Conservation (phyloP, 1,140 invertebrate genomes). For the Trissolcus basalis region DNA sequence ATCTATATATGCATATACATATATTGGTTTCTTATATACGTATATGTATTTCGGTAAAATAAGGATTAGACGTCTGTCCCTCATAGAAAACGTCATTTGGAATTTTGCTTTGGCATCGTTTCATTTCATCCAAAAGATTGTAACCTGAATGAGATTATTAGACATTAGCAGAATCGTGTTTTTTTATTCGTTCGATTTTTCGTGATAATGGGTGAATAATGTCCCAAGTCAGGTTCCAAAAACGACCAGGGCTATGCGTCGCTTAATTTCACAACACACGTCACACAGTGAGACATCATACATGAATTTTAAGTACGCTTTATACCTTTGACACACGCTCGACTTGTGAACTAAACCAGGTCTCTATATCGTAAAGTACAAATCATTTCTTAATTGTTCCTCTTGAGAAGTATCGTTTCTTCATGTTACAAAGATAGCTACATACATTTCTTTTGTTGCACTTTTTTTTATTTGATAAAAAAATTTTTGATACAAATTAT, state of each 20-base stretch:
- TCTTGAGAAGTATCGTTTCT: neutral
- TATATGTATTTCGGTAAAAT: constrained; percentile 71
- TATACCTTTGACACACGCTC: neutral
- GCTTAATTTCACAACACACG: constrained; percentile 16
- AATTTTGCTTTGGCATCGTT: constrained; percentile 16
- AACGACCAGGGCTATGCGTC: constrained; percentile 30
- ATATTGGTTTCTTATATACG: constrained; percentile 65
- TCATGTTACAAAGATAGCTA: no score
- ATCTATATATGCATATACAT: constrained; percentile 69
- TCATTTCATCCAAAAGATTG: no score
- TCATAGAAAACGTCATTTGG: constrained; percentile 15
- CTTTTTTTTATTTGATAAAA: no score
- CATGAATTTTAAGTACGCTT: constrained; percentile 12
- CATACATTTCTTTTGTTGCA: no score
- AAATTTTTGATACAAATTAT: no score
- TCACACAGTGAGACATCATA: constrained; percentile 12
- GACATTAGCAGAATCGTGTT: no score
- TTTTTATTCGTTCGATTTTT: no score
- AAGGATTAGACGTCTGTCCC: constrained; percentile 64
- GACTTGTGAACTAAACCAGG: neutral
- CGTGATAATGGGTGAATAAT: constrained; percentile 15
- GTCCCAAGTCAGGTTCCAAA: constrained; percentile 39
- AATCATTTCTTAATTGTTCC: constrained; percentile 2
- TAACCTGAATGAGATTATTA: no score
- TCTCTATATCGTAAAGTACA: constrained; percentile 12